Evolutionary conservation across 1,140 invertebrate genomes (phyloP).

Genomic region (Apis florea): DNA sequence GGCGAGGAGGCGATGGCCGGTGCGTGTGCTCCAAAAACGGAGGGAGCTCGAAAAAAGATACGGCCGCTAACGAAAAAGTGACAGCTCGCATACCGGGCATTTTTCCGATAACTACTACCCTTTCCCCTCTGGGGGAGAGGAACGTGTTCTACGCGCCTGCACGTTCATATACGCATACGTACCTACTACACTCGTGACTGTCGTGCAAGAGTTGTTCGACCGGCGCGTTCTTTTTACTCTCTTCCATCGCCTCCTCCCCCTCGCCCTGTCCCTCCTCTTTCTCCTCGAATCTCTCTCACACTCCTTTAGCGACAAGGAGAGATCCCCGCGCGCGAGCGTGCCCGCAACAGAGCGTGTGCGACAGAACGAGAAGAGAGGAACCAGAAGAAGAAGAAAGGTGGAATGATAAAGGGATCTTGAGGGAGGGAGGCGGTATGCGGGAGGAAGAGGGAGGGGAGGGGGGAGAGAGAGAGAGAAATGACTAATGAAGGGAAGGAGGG

Average conservation of each 20-base stretch:
- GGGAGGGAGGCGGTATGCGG: neutral
- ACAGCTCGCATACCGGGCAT: constrained; percentile 51
- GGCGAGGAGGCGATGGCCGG: rapidly evolving
- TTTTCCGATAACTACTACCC: constrained; percentile 58
- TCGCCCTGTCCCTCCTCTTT: constrained; percentile 3
- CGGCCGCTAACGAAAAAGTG: constrained; percentile 40
- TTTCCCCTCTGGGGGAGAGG: constrained; percentile 31
- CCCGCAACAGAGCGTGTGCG: neutral
- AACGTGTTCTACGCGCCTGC: constrained; percentile 66
- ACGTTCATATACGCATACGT: constrained; percentile 59
- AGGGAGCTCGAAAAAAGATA: neutral
- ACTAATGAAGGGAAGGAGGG: neutral
- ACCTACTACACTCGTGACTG: constrained; percentile 58
- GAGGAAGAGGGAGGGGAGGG: neutral
- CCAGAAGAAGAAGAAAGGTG: constrained; percentile 5
- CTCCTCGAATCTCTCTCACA: constrained; percentile 8
- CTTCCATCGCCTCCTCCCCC: neutral
- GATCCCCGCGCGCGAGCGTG: neutral
- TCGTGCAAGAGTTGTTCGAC: constrained; percentile 67
- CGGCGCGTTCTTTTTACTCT: constrained; percentile 58
- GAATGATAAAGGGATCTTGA: constrained; percentile 36
- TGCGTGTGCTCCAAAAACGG: constrained; percentile 9
- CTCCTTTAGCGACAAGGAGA: constrained; percentile 8
- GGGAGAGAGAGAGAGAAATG: neutral
- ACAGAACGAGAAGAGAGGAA: neutral